phyloP scores from a whole-genome alignment of 1,140 invertebrate species.

The Grapholita molesta region DNA sequence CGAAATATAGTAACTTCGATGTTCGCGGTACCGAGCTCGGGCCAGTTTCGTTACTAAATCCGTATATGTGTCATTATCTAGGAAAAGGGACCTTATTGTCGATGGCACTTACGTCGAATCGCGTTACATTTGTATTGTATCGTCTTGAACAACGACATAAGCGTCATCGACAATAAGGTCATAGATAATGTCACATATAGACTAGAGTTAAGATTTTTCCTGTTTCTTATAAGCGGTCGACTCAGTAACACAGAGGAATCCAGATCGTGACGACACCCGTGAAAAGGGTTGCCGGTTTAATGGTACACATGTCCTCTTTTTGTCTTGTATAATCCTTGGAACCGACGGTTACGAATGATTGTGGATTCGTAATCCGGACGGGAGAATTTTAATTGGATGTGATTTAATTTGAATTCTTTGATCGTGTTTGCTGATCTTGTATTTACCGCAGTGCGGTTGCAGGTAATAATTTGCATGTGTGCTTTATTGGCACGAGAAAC shows the following conservation, averaged over 20 bases:
- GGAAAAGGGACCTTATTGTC: too few species aligned
- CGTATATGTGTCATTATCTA: too few species aligned
- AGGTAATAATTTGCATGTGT: background rate
- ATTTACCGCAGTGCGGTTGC: background rate
- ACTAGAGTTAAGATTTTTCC: too few species aligned
- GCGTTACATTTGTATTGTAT: too few species aligned
- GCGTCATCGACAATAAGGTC: too few species aligned
- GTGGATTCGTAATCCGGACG: slow-evolving; percentile 1
- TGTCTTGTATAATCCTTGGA: background rate
- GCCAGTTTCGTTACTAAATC: too few species aligned
- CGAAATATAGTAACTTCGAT: too few species aligned
- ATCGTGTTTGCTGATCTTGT: slow-evolving; percentile 8
- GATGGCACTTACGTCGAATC: too few species aligned
- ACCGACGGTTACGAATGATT: slow-evolving; percentile 9
- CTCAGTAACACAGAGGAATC: background rate
- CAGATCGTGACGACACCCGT: slow-evolving; percentile 21
- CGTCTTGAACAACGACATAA: too few species aligned
- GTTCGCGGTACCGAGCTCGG: too few species aligned
- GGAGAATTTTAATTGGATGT: slow-evolving; percentile 9
- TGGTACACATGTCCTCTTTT: slow-evolving; percentile 11
- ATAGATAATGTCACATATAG: too few species aligned
- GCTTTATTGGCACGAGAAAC: background rate
- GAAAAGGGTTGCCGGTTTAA: slow-evolving; percentile 36
- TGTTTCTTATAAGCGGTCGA: too few species aligned
- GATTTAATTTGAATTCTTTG: slow-evolving; percentile 1